Base-by-base conservation (phyloP, 2,888 invertebrate genomes). In the Eristalis arbustorum region DNA sequence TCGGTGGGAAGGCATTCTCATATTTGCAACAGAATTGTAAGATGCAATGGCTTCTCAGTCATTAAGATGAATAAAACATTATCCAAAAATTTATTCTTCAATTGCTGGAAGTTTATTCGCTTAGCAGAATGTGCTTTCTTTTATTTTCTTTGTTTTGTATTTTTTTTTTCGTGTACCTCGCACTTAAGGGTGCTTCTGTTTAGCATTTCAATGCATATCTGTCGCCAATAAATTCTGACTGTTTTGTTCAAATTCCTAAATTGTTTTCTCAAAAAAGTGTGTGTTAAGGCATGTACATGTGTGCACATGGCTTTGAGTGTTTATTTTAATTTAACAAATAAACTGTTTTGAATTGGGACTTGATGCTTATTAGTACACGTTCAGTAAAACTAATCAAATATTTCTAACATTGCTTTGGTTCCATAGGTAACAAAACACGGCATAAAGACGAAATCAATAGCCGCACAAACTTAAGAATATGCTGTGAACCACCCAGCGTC, bases 61-160 rank as follows among this genome's bases (percentile, higher is more conserved):
- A 83, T 87, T 87, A 87, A 87, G 78, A 87, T 87, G 87, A 87
- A 87, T 87, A 87, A 87, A 87, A 87, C 87, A 87, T 87, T 56
- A 61, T 67, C 78, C 75, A 63, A 79, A n/a, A 87, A 87, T 87
- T 83, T 87, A 83, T 83, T 87, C 87, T 79, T 79, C 87, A 87
- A 87, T 87, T 87, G 83, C 72, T 66, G 74, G 67, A 87, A 87
- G 87, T 87, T 87, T 87, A 87, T 79, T 83, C 68, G 81, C 75
- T 56, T 78, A 83, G 82, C 82, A 82, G 78, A 69, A 59, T 59
- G 23, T 23, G 42, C 68, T 56, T 63, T 75, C 64, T 75, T 63
- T 31, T 31, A 31, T 31, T 8, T 31, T 31, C 6, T 31, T 67
- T 28, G 3, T 42, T 68, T 71, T 64, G 34, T 74, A 18, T 25